Percentiles rank a stretch among this genome's conserved stretches.
Evolutionary conservation across 1,140 invertebrate genomes (phyloP).

Genomic region (Musca vetustissima): DNA sequence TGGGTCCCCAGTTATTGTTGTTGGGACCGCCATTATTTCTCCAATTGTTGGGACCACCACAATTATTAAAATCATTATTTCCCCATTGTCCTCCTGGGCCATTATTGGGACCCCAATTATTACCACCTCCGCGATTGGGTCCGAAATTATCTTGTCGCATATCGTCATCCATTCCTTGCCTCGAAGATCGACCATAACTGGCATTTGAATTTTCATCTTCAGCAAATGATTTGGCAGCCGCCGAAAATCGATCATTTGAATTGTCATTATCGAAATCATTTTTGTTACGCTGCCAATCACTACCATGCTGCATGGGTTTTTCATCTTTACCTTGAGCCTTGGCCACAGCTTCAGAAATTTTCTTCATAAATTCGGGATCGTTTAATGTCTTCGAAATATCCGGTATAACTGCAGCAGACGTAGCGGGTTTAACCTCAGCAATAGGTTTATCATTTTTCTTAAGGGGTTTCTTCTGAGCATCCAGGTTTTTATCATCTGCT

Average conservation of each 20-base stretch:
- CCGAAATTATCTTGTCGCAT: background rate
- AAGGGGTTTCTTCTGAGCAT: too few species aligned
- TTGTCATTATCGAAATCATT: slow-evolving; percentile 1
- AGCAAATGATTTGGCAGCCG: background rate
- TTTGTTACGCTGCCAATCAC: background rate
- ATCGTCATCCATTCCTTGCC: background rate
- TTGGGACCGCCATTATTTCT: slow-evolving; percentile 26
- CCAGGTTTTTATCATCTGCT: background rate
- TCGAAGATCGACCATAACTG: background rate
- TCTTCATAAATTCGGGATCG: slow-evolving; percentile 44
- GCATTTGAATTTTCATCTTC: slow-evolving; percentile 1
- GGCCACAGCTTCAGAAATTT: slow-evolving; percentile 43
- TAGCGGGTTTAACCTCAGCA: background rate
- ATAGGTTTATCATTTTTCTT: slow-evolving; percentile 35
- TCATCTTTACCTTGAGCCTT: slow-evolving; percentile 34
- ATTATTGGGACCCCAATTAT: slow-evolving; percentile 3
- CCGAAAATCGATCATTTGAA: background rate
- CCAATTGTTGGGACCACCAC: slow-evolving; percentile 29
- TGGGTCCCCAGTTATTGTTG: slow-evolving; percentile 24
- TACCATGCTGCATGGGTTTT: background rate
- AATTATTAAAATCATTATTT: slow-evolving; percentile 2
- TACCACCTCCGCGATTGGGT: background rate
- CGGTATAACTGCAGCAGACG: slow-evolving; percentile 8
- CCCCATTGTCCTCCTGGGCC: background rate
- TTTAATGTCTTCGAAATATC: slow-evolving; percentile 42